phyloP scores from a whole-genome alignment of 2,797 vertebrate genomes.

The Podargus strigoides region DNA sequence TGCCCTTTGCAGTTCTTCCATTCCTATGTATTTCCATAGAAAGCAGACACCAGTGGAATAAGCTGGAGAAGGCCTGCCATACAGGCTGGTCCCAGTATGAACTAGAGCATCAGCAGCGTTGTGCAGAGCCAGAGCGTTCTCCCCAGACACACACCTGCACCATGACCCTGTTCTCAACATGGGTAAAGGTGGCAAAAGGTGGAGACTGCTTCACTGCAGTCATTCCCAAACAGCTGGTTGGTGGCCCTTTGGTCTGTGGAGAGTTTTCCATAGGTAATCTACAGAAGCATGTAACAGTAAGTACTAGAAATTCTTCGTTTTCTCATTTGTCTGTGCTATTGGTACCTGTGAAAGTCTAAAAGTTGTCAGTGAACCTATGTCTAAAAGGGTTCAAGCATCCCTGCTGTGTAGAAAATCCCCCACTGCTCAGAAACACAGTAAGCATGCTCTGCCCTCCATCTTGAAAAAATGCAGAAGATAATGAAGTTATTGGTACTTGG shows the following conservation, averaged over 20 bases:
- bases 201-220: not conserved
- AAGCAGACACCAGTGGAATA: not conserved
- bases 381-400: not conserved
- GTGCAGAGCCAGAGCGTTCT: not conserved
- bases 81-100: not conserved
- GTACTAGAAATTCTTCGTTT: not conserved
- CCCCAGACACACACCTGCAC: too few species aligned
- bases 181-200: not conserved
- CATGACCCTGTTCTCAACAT: not conserved
- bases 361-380: not conserved
- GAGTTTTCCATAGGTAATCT: not conserved
- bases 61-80: not conserved
- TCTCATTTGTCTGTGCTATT: not conserved
- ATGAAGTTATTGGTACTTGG: not conserved
- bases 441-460: accelerated
- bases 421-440: not conserved
- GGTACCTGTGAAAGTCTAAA: not conserved
- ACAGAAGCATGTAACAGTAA: not conserved
- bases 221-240: not conserved
- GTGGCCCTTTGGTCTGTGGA: not conserved
- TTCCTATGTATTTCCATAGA: not conserved
- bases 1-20: not conserved
- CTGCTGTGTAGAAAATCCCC: not conserved
- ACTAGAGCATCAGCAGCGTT: not conserved
- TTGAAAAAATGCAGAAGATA: not conserved